phyloP scores from a whole-genome alignment of 92 coral and sea anemone genomes.

The Bergia sp. region DNA sequence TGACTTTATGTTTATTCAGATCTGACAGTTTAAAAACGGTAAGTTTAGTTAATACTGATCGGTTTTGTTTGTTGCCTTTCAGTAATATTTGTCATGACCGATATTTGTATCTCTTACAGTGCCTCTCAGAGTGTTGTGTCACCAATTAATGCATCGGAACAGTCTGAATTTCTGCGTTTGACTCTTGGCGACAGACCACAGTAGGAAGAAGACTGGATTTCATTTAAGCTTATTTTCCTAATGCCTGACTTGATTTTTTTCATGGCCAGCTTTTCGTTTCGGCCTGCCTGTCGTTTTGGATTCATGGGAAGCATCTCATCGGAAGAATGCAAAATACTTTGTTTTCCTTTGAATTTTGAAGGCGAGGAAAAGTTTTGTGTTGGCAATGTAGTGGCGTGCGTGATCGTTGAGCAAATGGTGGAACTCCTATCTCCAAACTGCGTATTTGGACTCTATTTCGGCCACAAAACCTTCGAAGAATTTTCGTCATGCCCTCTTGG shows the following conservation, averaged over 20 bases:
- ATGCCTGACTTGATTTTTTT: conserved; percentile 15
- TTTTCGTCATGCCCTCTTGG: conserved; percentile 11
- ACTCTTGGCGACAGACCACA: not conserved
- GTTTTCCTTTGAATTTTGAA: not conserved
- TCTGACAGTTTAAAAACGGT: no score
- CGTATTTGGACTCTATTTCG: not conserved
- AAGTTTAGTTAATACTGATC: no score
- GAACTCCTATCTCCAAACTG: not conserved
- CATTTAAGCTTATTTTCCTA: conserved; percentile 28
- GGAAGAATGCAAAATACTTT: not conserved
- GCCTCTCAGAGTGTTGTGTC: not conserved
- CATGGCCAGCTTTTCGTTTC: not conserved
- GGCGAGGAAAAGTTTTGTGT: not conserved
- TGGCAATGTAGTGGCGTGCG: not conserved
- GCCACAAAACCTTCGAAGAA: not conserved
- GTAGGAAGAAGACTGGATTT: not conserved
- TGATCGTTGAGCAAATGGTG: conserved; percentile 18
- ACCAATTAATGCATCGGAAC: conserved; percentile 20
- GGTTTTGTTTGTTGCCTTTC: no score
- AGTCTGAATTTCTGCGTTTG: not conserved
- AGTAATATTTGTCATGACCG: no score
- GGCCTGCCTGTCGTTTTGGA: not conserved
- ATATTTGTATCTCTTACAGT: no score
- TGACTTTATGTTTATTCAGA: no score
- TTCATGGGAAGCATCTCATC: not conserved